phyloP scores from a whole-genome alignment of 2,888 invertebrate genomes.

The Rhagium mordax region DNA sequence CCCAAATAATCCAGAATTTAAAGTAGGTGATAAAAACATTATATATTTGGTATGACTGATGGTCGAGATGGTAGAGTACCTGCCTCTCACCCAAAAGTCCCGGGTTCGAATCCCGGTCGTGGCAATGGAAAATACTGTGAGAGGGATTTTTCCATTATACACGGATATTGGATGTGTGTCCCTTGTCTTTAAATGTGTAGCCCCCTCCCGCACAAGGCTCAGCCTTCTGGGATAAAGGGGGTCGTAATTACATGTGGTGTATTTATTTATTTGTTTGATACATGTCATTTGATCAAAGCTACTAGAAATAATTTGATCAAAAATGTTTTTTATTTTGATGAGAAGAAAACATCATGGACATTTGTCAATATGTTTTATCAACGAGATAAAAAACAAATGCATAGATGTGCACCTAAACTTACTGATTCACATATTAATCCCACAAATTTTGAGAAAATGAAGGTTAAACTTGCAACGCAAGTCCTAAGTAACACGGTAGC shows the following conservation, averaged over 20 bases:
- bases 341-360: slow-evolving; percentile 25
- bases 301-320: slow-evolving; percentile 25
- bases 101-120: no score
- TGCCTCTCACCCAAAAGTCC: no score
- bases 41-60: no score
- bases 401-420: slow-evolving; percentile 20
- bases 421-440: slow-evolving; percentile 23
- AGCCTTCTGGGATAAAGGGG: no score
- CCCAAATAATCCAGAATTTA: slow-evolving; percentile 39
- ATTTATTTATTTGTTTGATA: no score
- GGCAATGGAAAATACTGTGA: no score
- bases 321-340: slow-evolving; percentile 32
- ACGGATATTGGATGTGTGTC: no score
- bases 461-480: slow-evolving; percentile 14
- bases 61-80: no score
- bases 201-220: no score
- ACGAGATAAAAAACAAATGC: slow-evolving; percentile 7
- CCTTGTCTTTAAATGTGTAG: no score
- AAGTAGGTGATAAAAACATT: background rate
- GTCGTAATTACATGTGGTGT: no score
- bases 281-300: slow-evolving; percentile 30
- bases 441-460: slow-evolving; percentile 28
- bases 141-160: no score
- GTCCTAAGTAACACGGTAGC: slow-evolving; percentile 37
- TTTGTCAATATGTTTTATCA: slow-evolving; percentile 15